Percentiles rank a stretch among this genome's conserved stretches.
Conservation (phyloP, 2,888 invertebrate genomes). For the Oscheius sp. region DNA sequence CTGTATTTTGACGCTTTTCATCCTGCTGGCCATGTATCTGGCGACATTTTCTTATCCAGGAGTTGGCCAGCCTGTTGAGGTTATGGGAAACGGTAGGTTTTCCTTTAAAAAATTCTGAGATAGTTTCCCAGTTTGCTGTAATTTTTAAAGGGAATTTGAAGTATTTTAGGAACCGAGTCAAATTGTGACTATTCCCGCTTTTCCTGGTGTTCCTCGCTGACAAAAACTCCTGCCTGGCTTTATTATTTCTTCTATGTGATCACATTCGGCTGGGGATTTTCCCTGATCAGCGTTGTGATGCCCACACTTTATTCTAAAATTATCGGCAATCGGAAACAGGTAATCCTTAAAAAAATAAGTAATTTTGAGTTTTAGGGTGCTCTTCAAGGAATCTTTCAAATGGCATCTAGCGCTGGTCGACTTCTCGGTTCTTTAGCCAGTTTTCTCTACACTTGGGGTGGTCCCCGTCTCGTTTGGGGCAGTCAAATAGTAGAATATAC, state of each 20-base stretch:
- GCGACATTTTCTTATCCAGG: slow-evolving; percentile 1
- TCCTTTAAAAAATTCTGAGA: background rate
- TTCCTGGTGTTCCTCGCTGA: slow-evolving; percentile 40
- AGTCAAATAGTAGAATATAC: background rate
- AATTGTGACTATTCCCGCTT: slow-evolving; percentile 46
- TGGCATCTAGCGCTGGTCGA: slow-evolving; percentile 46
- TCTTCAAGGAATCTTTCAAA: slow-evolving; percentile 51
- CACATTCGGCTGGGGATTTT: slow-evolving; percentile 42
- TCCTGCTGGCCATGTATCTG: background rate
- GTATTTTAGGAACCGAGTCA: background rate
- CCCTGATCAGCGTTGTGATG: slow-evolving; percentile 45
- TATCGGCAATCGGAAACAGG: slow-evolving; percentile 41
- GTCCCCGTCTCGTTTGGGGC: background rate
- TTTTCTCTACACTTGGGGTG: slow-evolving; percentile 6
- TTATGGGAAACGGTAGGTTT: background rate
- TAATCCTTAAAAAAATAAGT: background rate
- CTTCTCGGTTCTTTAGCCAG: slow-evolving; percentile 13
- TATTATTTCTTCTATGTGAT: slow-evolving; percentile 44
- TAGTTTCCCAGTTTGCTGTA: too few species aligned
- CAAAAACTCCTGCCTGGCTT: slow-evolving; percentile 31
- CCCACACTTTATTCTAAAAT: slow-evolving; percentile 50
- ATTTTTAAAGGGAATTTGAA: too few species aligned
- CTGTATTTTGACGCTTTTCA: background rate
- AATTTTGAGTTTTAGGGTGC: slow-evolving; percentile 34
- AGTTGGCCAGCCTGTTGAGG: background rate